Base-by-base conservation (phyloP, 2,888 invertebrate genomes). In the Pasiphila rectangulata region DNA sequence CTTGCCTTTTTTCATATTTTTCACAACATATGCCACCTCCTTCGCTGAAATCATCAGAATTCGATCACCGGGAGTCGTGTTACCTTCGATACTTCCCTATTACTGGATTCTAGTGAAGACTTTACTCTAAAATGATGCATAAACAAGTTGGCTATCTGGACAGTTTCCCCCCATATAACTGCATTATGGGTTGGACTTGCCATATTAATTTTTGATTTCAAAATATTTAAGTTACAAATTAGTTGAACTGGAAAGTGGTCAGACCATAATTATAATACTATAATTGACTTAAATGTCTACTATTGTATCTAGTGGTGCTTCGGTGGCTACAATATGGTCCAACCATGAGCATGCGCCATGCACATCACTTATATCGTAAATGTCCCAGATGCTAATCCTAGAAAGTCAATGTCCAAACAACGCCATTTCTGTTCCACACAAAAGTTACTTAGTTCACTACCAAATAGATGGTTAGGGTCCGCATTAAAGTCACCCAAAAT, bases 101-200 rank as follows among this genome's bases (percentile, higher is more conserved):
- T 6, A 27, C n/a, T n/a, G n/a, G 27, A 3, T 7, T 16, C 29
- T 21, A 24, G 16, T 15, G 24, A 5, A 6, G 46, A 36, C 6
- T 30, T 7, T 4, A 40, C 41, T 9, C n/a, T 23, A 30, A 46
- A 46, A 10, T 40, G 36, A 2, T 41, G 12, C 10, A 5, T 30
- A 24, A 44, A 44, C 4, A 16, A 5, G 7, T 43, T 36, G 20
- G 42, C 42, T 13, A 43, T 36, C 7, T 43, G 25, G 15, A 6
- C 35, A 7, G 42, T n/a, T 3, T 43, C 38, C 38, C 38, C 27
- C 38, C 6, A 40, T 32, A 23, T 42, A 5, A 27, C 25, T 4
- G 21, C 6, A 12, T 41, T 23, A 19, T 35, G 42, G 12, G 7
- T 34, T 19, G 6, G 21, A n/a, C n/a, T 21, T 21, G 10, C 35